Conservation (phyloP, 1,140 invertebrate genomes). For the Sminthurides bifidus region DNA sequence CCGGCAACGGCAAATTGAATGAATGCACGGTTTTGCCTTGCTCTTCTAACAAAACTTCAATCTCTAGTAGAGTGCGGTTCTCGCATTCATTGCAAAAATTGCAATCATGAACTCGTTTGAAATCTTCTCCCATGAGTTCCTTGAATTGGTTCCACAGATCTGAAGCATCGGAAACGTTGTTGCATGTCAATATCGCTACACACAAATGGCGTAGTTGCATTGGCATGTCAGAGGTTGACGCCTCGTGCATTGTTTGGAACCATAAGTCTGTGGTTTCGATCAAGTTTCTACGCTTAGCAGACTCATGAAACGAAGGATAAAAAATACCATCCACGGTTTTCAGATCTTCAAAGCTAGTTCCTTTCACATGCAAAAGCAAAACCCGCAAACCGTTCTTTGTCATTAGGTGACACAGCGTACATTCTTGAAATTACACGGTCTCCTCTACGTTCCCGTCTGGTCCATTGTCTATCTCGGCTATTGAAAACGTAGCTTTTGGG, state of each 20-base stretch:
- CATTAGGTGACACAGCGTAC: slow-evolving; percentile 33
- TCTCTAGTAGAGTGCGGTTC: slow-evolving; percentile 32
- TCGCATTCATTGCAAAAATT: background rate
- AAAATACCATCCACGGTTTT: slow-evolving; percentile 14
- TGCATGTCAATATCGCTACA: slow-evolving; percentile 24
- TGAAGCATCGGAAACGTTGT: slow-evolving; percentile 13
- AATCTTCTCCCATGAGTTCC: slow-evolving; percentile 15
- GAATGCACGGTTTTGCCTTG: background rate
- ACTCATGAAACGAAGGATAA: slow-evolving; percentile 17
- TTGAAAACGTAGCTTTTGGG: slow-evolving; percentile 3
- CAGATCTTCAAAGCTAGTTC: slow-evolving; percentile 19
- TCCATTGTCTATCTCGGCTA: slow-evolving; percentile 15
- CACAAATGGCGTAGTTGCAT: slow-evolving; percentile 33
- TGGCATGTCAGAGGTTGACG: slow-evolving; percentile 15
- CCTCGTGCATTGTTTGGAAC: slow-evolving; percentile 25
- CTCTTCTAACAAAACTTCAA: background rate
- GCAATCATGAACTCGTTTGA: background rate
- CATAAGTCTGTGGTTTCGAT: slow-evolving; percentile 26
- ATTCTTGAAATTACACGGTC: slow-evolving; percentile 31
- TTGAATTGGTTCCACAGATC: slow-evolving; percentile 21
- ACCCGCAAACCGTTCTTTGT: slow-evolving; percentile 34
- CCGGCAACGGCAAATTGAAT: background rate
- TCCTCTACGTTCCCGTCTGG: slow-evolving; percentile 12
- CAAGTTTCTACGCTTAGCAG: slow-evolving; percentile 23
- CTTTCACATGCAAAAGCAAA: slow-evolving; percentile 35